Percentiles rank a stretch among this genome's conserved stretches.
These are phyloP conservation scores for Gambusia affinis DNA, from an alignment of 2,113 vertebrate species.

Conservation along the genomic window DNA sequence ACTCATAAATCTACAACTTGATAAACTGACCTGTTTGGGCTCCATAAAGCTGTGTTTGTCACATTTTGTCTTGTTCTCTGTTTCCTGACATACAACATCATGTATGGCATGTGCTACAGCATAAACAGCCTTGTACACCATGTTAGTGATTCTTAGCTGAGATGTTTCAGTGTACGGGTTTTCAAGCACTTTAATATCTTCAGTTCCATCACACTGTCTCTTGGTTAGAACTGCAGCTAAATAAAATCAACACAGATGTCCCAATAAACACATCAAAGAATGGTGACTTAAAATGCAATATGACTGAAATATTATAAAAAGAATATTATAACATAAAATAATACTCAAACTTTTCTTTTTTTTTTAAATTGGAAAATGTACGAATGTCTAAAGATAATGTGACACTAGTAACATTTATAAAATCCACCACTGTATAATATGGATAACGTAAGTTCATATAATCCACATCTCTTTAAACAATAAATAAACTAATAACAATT, in stretches of 20 bases:
- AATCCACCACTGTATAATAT: background rate
- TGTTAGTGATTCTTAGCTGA: conserved; percentile 72
- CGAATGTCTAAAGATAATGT: background rate
- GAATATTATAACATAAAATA: too few relatives aligned
- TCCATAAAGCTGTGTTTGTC: conserved; percentile 45
- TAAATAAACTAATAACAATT: too few relatives aligned
- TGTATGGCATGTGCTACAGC: conserved; percentile 76
- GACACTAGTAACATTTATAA: background rate
- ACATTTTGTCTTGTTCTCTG: conserved; percentile 36
- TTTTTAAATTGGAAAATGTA: too few relatives aligned
- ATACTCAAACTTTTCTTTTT: too few relatives aligned
- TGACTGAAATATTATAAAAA: background rate
- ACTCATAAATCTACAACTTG: background rate
- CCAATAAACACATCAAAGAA: too few relatives aligned
- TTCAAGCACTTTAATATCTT: conserved; percentile 56
- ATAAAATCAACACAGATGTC: background rate
- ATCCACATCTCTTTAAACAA: too few relatives aligned
- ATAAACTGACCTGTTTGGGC: conserved; percentile 54
- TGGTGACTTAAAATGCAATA: background rate
- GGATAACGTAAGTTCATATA: background rate
- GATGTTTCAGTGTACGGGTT: conserved; percentile 73
- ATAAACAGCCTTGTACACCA: conserved; percentile 79
- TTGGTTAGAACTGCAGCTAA: background rate
- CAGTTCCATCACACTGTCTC: conserved; percentile 62
- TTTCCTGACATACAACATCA: conserved; percentile 50